These are phyloP conservation scores for Stictocephala bisonia DNA, from an alignment of 2,888 invertebrate species.

Conservation along the genomic window DNA sequence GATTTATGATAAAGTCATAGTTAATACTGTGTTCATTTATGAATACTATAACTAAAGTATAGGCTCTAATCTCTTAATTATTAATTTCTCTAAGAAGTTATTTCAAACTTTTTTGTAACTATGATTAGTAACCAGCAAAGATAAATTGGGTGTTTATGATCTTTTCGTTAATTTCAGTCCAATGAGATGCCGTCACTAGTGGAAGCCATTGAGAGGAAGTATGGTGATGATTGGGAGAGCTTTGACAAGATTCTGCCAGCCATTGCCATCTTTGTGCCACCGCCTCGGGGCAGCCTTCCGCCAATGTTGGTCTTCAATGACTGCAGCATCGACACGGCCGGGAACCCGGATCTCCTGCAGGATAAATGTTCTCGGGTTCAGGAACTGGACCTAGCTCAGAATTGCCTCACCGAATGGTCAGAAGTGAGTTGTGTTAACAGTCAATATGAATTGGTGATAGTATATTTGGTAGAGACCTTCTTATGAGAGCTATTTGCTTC, in stretches of 20 bases:
- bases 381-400: conserved; percentile 94
- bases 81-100: no score
- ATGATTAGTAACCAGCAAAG: no score
- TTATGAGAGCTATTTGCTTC: no score
- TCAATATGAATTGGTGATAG: not conserved
- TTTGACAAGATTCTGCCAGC: conserved; percentile 68
- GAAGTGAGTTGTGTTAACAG: conserved; percentile 72
- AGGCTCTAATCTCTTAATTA: no score
- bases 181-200: conserved; percentile 86
- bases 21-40: no score
- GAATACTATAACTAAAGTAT: no score
- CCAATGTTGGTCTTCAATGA: conserved; percentile 89
- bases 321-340: conserved; percentile 91
- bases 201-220: conserved; percentile 91
- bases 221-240: conserved; percentile 72
- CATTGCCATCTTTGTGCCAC: conserved; percentile 86
- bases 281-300: conserved; percentile 78
- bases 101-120: no score
- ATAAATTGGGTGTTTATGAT: no score
- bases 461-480: conserved; percentile 47
- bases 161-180: no score
- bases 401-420: conserved; percentile 88
- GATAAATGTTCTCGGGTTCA: conserved; percentile 91
- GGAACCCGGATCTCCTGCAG: conserved; percentile 81
- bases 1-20: no score